phyloP scores from a whole-genome alignment of 2,113 vertebrate species.

The Myodes glareolus region DNA sequence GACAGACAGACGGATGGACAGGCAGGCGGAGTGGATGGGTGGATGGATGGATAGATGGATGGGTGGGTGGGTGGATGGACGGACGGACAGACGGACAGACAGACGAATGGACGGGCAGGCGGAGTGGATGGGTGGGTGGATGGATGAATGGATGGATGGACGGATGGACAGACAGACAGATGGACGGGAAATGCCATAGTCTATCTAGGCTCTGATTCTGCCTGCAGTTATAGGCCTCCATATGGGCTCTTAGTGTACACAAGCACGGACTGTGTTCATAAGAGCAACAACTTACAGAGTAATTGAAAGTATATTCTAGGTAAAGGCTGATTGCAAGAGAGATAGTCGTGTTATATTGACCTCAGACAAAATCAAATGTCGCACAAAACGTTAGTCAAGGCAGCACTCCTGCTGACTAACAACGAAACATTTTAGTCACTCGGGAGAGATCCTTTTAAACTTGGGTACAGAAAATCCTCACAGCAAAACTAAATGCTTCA shows the following conservation, averaged over 20 bases:
- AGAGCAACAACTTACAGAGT: neutral
- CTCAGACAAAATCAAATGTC: slow-evolving; percentile 14
- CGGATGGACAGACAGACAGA: rapidly evolving
- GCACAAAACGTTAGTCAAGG: neutral
- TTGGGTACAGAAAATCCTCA: neutral
- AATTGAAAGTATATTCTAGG: neutral
- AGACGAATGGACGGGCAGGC: too few species aligned
- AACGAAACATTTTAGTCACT: neutral
- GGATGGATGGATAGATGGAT: too few species aligned
- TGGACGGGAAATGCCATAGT: neutral
- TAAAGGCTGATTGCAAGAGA: slow-evolving; percentile 22
- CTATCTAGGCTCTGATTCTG: neutral
- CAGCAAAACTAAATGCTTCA: neutral
- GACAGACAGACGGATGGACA: too few species aligned
- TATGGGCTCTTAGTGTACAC: neutral
- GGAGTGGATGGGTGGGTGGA: too few species aligned
- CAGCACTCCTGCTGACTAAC: neutral
- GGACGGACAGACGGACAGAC: too few species aligned
- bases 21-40: rapidly evolving
- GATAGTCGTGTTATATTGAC: neutral
- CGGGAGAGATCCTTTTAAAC: slow-evolving; percentile 3
- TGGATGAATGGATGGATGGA: neutral
- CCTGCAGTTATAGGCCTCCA: neutral
- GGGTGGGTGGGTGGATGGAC: too few species aligned
- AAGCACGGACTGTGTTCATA: neutral